Evolutionary conservation across 2,113 vertebrate genomes (phyloP).

Genomic region (Sylvietta virens): DNA sequence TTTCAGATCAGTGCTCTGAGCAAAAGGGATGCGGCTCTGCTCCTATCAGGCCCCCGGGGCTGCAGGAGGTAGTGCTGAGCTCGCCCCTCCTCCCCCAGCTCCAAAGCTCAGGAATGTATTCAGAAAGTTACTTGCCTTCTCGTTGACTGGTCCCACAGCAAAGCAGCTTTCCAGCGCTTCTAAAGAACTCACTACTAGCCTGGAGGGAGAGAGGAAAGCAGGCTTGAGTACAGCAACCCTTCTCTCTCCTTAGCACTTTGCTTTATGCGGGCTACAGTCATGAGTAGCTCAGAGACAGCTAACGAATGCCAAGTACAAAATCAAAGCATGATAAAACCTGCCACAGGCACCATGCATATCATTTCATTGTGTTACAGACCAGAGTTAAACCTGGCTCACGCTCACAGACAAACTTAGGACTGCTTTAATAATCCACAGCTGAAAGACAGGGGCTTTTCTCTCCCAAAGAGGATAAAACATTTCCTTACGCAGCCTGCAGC

Average conservation of each 20-base stretch:
- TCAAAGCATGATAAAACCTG: constrained; percentile 75
- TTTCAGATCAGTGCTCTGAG: constrained; percentile 12
- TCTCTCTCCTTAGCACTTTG: constrained; percentile 54
- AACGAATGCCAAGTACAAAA: constrained; percentile 71
- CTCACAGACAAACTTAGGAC: constrained; percentile 75
- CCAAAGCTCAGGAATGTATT: constrained; percentile 62
- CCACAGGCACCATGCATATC: constrained; percentile 73
- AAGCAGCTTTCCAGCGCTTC: constrained; percentile 98
- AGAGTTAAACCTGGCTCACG: constrained; percentile 71
- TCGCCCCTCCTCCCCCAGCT: constrained; percentile 24
- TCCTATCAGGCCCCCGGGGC: constrained; percentile 21
- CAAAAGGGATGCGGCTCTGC: constrained; percentile 26
- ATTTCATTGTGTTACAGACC: constrained; percentile 68
- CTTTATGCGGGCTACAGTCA: constrained; percentile 51
- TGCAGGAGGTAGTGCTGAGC: constrained; percentile 48
- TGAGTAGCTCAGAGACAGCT: constrained; percentile 69
- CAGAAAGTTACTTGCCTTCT: constrained; percentile 86
- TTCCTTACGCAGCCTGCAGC: constrained; percentile 73
- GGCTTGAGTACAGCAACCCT: constrained; percentile 67
- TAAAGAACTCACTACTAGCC: constrained; percentile 96
- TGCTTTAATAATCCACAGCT: constrained; percentile 70
- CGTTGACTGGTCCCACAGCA: constrained; percentile 89
- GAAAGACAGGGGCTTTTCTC: constrained; percentile 72
- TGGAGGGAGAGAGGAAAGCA: constrained; percentile 75
- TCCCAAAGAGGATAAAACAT: constrained; percentile 71